Evolutionary conservation across 2,888 invertebrate genomes (phyloP).

Genomic region (Spilarctia lutea): DNA sequence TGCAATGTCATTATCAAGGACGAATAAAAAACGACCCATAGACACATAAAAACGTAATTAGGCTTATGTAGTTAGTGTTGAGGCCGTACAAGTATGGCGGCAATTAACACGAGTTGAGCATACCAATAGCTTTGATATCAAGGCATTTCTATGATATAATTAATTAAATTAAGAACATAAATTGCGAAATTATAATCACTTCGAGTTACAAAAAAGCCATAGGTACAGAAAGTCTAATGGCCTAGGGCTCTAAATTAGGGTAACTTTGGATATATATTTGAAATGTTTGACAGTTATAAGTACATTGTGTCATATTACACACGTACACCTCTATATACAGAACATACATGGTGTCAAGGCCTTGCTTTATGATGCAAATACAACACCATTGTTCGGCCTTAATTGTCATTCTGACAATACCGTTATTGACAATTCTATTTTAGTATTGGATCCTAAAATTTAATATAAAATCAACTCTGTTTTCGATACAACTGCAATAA

Average conservation of each 20-base stretch:
- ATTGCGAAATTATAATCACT: neutral
- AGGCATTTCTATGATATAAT: conserved; percentile 16
- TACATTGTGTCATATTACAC: conserved; percentile 31
- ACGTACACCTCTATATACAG: conserved; percentile 12
- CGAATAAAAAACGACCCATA: conserved; percentile 43
- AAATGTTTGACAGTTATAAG: neutral
- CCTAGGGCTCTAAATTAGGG: neutral
- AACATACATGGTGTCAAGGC: conserved; percentile 45
- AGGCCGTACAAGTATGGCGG: conserved; percentile 22
- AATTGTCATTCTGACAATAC: conserved; percentile 17
- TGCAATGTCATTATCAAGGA: conserved; percentile 52
- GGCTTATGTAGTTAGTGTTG: conserved; percentile 24
- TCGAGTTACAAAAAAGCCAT: neutral
- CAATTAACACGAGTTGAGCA: conserved; percentile 27
- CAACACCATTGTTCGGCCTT: conserved; percentile 36
- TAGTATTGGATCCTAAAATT: neutral
- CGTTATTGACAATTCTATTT: conserved; percentile 14
- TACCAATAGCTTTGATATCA: conserved; percentile 19
- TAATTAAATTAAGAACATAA: conserved; percentile 1
- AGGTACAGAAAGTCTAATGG: neutral
- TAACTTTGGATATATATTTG: neutral
- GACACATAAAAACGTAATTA: conserved; percentile 33
- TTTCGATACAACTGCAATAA: neutral
- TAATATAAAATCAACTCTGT: neutral
- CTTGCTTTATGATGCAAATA: conserved; percentile 34